phyloP scores from a whole-genome alignment of 2,888 invertebrate species.

The Epinotia nisella region DNA sequence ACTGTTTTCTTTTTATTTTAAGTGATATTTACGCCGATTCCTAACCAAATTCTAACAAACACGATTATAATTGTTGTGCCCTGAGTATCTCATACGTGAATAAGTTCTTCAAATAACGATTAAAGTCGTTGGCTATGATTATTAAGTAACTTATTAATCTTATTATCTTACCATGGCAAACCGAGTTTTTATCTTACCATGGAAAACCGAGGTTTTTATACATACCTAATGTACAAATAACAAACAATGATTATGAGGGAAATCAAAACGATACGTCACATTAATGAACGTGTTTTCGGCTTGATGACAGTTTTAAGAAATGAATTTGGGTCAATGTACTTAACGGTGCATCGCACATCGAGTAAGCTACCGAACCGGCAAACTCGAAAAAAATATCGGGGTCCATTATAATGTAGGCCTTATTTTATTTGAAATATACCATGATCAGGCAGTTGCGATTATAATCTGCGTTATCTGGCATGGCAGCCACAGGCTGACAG shows the following conservation, averaged over 20 bases:
- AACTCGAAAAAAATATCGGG: conserved; percentile 8
- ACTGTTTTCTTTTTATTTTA: neutral
- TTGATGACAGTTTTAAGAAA: conserved; percentile 37
- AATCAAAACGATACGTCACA: conserved; percentile 14
- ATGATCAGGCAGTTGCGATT: conserved; percentile 4
- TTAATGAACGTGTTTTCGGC: conserved; percentile 30
- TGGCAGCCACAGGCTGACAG: conserved; percentile 12
- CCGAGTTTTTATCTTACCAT: no score
- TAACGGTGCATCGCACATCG: conserved; percentile 37
- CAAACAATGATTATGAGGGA: neutral
- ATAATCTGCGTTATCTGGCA: conserved; percentile 2
- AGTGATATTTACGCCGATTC: no score
- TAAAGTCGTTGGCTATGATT: no score
- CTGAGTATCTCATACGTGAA: no score
- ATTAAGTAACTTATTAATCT: no score
- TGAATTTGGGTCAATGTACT: conserved; percentile 39
- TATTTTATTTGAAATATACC: neutral
- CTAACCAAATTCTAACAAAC: no score
- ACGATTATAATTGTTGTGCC: neutral
- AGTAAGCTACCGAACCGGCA: conserved; percentile 23
- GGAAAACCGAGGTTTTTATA: neutral
- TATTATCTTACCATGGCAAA: no score
- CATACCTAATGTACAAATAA: conserved; percentile 4
- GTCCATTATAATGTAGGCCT: conserved; percentile 10
- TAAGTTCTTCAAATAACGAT: no score